Base-by-base conservation (phyloP, 1,140 invertebrate species). In the Drosophila elegans region DNA sequence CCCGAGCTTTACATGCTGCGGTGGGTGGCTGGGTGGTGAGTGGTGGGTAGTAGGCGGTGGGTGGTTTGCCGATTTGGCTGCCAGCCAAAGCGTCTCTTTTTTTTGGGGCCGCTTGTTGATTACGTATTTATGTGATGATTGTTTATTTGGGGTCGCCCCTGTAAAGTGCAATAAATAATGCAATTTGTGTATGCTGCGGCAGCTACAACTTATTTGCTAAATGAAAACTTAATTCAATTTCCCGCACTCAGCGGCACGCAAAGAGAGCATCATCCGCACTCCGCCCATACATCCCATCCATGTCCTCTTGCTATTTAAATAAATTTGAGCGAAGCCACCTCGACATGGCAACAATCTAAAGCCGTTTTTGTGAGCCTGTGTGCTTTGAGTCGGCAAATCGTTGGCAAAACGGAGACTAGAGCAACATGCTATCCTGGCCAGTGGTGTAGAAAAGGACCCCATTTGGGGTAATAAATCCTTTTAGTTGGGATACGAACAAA, bases 141-240 rank as follows among this genome's bases (percentile, higher is more conserved):
- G 74, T 77, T 77, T 76, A 77, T 77, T 69, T 73, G 56, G 56
- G 68, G 66, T 59, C 76, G 56, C 61, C 73, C 61, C 79, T 82
- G 79, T n/a, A 60, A 82, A 82, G 27, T 71, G 80, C 62, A 69
- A 74, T 69, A 79, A 83, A 66, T 74, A 82, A 78, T 84, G 75
- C 76, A 79, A 75, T 79, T 84, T 84, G 81, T 75, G 48, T 57
- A 29, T 48, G 53, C 75, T 60, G 56, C 52, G 74, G 63, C 49
- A 51, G 56, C 39, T 42, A 41, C 55, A 69, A 55, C 56, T 77
- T 77, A 77, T 77, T 77, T 77, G 45, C 74, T 69, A 69, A 77
- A 77, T 77, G 64, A 77, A 77, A 77, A 69, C 69, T 59, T 80
- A 80, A 80, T 80, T 74, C 74, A 77, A 77, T 77, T 77, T 69